Base-by-base conservation (phyloP, 1,140 invertebrate species). In the Drosophila seguyi region DNA sequence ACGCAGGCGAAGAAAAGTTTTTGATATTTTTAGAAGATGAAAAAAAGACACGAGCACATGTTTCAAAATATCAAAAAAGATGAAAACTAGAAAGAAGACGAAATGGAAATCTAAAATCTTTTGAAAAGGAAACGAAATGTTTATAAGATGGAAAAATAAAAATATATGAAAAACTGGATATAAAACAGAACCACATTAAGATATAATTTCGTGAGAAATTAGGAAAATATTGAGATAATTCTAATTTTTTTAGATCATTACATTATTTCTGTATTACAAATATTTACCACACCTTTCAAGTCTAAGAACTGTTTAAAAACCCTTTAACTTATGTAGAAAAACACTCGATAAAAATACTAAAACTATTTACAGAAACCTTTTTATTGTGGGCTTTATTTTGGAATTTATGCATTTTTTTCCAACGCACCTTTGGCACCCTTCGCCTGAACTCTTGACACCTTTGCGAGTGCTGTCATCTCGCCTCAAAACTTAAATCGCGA, bases 51-150 rank as follows among this genome's bases (percentile, higher is more conserved):
- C 56, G 76, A 79, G 84, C 84, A 87, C 85, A 87, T 87, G 84
- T 87, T 87, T 87, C 58, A 84, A 77, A 87, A 87, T 84, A 87
- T 90, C 84, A 79, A 71, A 75, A 80, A 69, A 58, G 74, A 61
- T 57, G 58, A 73, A 66, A 77, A 62, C 48, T 53, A 60, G 48
- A 45, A 59, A 25, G 39, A 45, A 56, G 66, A 42, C 27, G 22
- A 53, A 82, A 57, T 62, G 38, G 50, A 41, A 56, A 36, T 50
- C 47, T 48, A 36, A 42, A 60, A 63, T 63, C 27, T 79, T 79
- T 79, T 36, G 53, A 44, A 81, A 63, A 72, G 56, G 57, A 86
- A 86, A 58, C 41, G 38, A 78, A 74, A 75, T 85, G 75, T 75
- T 65, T 81, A 86, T 72, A 22, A 18, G 22, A 53, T 48, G 50